Evolutionary conservation across 1,140 invertebrate genomes (phyloP), one percentile per base, ranked within the genome.

Genomic region (Polypedilum vanderplanki): DNA sequence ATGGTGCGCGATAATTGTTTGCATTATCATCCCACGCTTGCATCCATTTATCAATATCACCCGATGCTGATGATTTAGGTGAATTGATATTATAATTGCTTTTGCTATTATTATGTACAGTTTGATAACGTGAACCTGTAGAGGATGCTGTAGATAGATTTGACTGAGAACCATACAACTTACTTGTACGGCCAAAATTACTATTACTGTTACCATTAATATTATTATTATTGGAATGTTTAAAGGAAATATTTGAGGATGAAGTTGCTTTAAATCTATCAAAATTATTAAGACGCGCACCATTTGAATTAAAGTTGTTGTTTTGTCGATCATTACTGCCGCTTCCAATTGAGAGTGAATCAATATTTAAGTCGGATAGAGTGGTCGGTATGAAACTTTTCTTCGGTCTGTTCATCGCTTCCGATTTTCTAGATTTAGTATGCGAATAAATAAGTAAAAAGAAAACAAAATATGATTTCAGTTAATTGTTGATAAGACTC

Each of bases 361-460:
- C 92, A 80, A 96, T 91, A 82, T 94, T 89, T 73, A 97, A 87
- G 84, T 97, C 95, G 64, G 91, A 87, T 78, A 97, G 85, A 74
- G 94, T 94, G 87, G 97, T 98, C 77, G 96, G 95, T 80, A 95
- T 88, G 84, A 97, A 98, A 83, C 97, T 94, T 82, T 90, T 79
- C 84, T 93, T 94, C 77, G 96, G 95, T 85, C 93, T 88, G 83
- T 85, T 90, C 74, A 90, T 90, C 65, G 95, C 95, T 83, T 98
- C 95, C 78, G 65, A 70, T 70, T 70, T 70, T 22, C 65, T 70
- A 70, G 15, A 70, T 12, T 57, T 15, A 57, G 12, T 12, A 57
- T 15, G 12, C 46, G n/a, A 12, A 33, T 1, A n/a, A 15, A n/a
- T 15, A 12, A 4, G 46, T n/a, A 57, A 57, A 12, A 57, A 57